phyloP scores from a whole-genome alignment of 2,113 vertebrate genomes.

The Albula goreensis region DNA sequence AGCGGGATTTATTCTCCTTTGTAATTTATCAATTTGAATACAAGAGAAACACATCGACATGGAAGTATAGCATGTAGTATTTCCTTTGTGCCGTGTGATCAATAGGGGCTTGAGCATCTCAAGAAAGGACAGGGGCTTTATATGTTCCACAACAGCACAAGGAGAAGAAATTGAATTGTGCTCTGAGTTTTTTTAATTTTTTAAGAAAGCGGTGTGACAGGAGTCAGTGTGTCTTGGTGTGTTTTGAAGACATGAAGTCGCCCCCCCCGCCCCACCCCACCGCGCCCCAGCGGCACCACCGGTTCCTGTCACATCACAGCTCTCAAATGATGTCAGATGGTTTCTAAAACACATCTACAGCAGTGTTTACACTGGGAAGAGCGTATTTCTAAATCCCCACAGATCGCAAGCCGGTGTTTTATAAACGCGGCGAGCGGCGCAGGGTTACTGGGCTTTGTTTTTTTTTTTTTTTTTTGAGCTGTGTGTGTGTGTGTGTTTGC shows the following conservation, averaged over 20 bases:
- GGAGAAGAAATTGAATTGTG: too few species aligned
- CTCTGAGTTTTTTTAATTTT: not conserved
- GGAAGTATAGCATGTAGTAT: not conserved
- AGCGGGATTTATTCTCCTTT: not conserved
- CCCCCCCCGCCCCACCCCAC: not conserved
- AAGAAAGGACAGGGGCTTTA: not conserved
- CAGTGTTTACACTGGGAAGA: constrained; percentile 75
- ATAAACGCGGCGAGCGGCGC: constrained; percentile 29
- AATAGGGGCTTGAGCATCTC: not conserved
- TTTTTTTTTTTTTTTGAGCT: not conserved
- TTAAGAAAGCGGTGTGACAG: not conserved
- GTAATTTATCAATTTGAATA: constrained; percentile 3
- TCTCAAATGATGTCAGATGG: constrained; percentile 68
- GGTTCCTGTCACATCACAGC: constrained; percentile 44
- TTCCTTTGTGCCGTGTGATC: not conserved
- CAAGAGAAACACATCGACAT: not conserved
- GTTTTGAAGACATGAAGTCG: not conserved
- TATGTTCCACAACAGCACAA: not conserved
- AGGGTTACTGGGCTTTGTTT: constrained; percentile 28
- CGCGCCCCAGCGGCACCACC: constrained; percentile 7
- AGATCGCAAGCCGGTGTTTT: constrained; percentile 71
- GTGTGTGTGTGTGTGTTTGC: constrained; percentile 22
- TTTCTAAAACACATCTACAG: constrained; percentile 68
- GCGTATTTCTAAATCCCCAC: constrained; percentile 69
- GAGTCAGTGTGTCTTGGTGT: not conserved